Percentiles rank a stretch among this genome's conserved stretches.
phyloP scores from a whole-genome alignment of 1,140 invertebrate species.

The Dendroctonus ponderosae region DNA sequence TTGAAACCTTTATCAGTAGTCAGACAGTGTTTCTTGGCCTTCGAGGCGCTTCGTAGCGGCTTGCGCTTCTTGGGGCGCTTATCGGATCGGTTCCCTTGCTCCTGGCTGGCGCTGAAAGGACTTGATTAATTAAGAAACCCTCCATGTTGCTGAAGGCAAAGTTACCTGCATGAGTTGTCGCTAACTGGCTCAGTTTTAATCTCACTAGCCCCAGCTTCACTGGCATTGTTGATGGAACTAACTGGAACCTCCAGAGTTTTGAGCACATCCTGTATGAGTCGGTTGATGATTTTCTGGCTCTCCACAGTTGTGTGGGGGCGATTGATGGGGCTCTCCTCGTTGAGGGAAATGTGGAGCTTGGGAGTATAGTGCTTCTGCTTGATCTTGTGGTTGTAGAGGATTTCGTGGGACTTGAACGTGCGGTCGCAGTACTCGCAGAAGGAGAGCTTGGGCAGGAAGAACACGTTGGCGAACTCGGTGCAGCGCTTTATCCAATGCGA shows the following conservation, averaged over 20 bases:
- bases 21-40: too few species aligned
- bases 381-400: slow-evolving; percentile 49
- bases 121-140: too few species aligned
- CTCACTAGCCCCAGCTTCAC: slow-evolving; percentile 1
- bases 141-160: too few species aligned
- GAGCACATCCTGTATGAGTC: slow-evolving; percentile 47
- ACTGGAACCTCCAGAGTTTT: slow-evolving; percentile 39
- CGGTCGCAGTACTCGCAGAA: slow-evolving; percentile 51
- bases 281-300: slow-evolving; percentile 41
- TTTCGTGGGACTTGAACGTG: slow-evolving; percentile 50
- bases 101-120: too few species aligned
- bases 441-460: slow-evolving; percentile 48
- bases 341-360: slow-evolving; percentile 36
- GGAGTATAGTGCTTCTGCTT: slow-evolving; percentile 50
- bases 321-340: slow-evolving; percentile 12
- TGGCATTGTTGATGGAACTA: neutral
- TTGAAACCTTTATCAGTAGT: slow-evolving; percentile 41
- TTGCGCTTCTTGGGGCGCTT: too few species aligned
- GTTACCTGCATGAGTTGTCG: slow-evolving; percentile 8
- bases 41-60: too few species aligned
- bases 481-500: slow-evolving; percentile 59
- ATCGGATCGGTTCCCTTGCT: too few species aligned
- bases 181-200: slow-evolving; percentile 17
- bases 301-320: slow-evolving; percentile 29
- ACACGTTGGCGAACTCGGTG: slow-evolving; percentile 50